Evolutionary conservation across 2,797 vertebrate species (phyloP).

Genomic region (Apogon hyalosoma): DNA sequence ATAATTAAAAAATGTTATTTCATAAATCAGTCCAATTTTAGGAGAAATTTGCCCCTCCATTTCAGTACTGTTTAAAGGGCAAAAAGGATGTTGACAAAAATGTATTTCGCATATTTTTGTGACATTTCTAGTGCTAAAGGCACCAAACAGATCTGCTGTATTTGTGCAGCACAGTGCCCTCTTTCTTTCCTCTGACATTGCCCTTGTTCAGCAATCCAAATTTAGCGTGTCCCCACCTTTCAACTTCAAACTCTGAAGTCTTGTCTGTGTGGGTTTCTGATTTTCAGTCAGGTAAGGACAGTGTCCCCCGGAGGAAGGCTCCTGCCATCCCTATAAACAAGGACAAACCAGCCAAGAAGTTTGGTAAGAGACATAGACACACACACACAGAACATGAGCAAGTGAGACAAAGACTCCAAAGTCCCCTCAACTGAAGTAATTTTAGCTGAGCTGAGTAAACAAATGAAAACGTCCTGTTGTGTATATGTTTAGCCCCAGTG

Average conservation of each 20-base stretch:
- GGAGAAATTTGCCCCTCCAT: too few species aligned
- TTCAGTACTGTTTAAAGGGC: neutral
- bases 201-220: conserved; percentile 4
- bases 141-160: neutral
- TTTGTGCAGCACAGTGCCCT: neutral
- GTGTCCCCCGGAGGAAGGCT: conserved; percentile 73
- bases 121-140: neutral
- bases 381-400: neutral
- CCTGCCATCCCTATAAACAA: conserved; percentile 76
- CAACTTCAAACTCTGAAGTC: conserved; percentile 19
- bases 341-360: conserved; percentile 76
- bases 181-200: conserved; percentile 17
- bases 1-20: too few species aligned
- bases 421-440: conserved; percentile 3
- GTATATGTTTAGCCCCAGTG: conserved; percentile 72
- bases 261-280: conserved; percentile 44
- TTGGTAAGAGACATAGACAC: conserved; percentile 75
- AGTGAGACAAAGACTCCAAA: conserved; percentile 9
- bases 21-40: too few species aligned
- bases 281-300: conserved; percentile 71
- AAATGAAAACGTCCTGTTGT: neutral
- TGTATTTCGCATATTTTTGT: neutral
- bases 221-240: conserved; percentile 19
- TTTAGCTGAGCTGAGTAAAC: neutral
- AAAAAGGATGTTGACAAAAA: neutral